Conservation (phyloP, 2,888 invertebrate species). For the Ptilodon capucinus region DNA sequence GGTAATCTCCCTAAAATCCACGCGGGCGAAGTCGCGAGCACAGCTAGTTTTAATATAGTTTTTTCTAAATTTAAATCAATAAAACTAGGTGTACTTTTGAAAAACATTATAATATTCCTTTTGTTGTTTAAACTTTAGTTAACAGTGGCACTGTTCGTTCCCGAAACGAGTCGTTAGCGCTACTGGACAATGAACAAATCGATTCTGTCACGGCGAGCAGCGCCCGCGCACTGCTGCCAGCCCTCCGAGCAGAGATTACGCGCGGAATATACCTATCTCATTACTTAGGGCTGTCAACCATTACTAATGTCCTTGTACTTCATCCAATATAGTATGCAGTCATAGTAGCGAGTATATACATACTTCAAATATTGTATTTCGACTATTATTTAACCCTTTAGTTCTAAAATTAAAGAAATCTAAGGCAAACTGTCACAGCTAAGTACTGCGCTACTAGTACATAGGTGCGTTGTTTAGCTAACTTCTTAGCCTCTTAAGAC, state of each 20-base stretch:
- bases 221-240: constrained; percentile 35
- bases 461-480: too few species aligned
- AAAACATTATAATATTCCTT: constrained; percentile 2
- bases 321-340: not conserved
- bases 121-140: constrained; percentile 20
- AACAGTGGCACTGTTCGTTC: constrained; percentile 22
- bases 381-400: too few species aligned
- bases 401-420: too few species aligned
- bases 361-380: not conserved
- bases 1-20: too few species aligned
- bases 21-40: too few species aligned
- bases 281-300: not conserved
- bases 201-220: constrained; percentile 55
- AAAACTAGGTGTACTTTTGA: not conserved
- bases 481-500: too few species aligned
- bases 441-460: too few species aligned
- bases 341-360: not conserved
- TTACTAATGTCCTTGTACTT: not conserved
- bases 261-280: constrained; percentile 1
- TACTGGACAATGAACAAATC: constrained; percentile 64
- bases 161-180: constrained; percentile 60
- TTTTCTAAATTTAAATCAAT: too few species aligned
- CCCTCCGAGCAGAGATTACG: constrained; percentile 4
- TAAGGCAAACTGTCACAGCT: too few species aligned
- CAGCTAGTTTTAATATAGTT: too few species aligned